phyloP scores from a whole-genome alignment of 2,888 invertebrate genomes.

The Cheilosia urbana region DNA sequence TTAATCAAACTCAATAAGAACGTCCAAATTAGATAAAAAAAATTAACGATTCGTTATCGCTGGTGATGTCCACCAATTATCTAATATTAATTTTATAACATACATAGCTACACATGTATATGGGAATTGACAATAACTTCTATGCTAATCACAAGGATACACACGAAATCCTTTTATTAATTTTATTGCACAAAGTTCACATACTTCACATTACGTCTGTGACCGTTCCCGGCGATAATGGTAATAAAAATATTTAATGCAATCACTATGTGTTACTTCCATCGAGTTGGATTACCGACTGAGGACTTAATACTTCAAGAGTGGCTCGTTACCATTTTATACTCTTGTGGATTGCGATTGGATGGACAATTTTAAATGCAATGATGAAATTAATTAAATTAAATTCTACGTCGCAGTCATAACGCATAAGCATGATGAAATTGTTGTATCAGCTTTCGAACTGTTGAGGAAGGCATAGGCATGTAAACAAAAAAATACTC shows the following conservation, averaged over 20 bases:
- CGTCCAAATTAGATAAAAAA: too few relatives aligned
- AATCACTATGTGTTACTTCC: conserved; percentile 13
- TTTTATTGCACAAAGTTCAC: background rate
- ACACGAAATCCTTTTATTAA: background rate
- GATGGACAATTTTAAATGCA: too few relatives aligned
- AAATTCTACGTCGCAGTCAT: background rate
- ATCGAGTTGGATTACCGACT: conserved; percentile 18
- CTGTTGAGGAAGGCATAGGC: background rate
- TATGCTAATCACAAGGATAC: background rate
- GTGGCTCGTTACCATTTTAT: background rate
- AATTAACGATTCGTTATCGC: too few relatives aligned
- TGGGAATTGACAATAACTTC: too few relatives aligned
- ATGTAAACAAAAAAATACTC: conserved; percentile 16
- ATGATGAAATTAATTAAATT: conserved; percentile 17
- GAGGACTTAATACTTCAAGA: background rate
- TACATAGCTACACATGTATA: too few relatives aligned
- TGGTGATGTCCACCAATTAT: too few relatives aligned
- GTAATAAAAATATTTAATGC: conserved; percentile 15
- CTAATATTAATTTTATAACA: too few relatives aligned
- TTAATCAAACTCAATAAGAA: too few relatives aligned
- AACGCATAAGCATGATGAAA: conserved; percentile 16
- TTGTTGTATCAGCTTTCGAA: background rate
- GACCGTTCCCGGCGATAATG: conserved; percentile 2
- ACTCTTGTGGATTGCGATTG: background rate
- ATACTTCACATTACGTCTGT: conserved; percentile 12